Evolutionary conservation across 1,140 invertebrate species (phyloP), one percentile per base, ranked within the genome.

Genomic region (Macrosteles quadrilineatus): DNA sequence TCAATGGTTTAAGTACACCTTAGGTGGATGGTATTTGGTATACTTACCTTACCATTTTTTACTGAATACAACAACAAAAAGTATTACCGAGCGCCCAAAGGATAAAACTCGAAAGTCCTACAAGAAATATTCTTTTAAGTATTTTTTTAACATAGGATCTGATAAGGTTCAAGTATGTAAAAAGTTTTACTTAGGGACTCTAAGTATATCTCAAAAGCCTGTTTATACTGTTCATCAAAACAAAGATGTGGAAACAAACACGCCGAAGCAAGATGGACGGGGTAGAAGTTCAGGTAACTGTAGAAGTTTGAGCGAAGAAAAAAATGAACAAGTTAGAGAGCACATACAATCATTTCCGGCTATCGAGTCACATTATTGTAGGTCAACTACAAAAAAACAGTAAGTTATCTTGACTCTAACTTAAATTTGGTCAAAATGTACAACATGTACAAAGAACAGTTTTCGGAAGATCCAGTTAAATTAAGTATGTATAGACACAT

Each of bases 351-450:
- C 70, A 19, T 68, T 73, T 59, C 72, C 70, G 23, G 36, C 64
- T 4, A 32, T 72, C 1, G 30, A 72, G 45, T 72, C 68, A 6
- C 72, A 73, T 27, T 71, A 71, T 31, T 71, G 67, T 40, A 68
- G 72, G 57, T 25, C 59, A 40, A 65, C 72, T 17, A 50, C 70
- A 40, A 65, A 50, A 40, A 45, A 67, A n/a, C n/a, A n/a, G n/a
- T 32, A n/a, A 47, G 36, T 31, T 72, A 74, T 40, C 68, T 72
- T 53, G 64, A 70, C 53, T 36, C 71, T 25, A 59, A 27, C 30
- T 29, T 74, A 31, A 70, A 69, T 25, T 59, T 69, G 29, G 63
- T 59, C 21, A 72, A 70, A 29, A 75, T 74, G 74, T 71, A 74
- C 50, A 67, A 71, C 4, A 32, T 75, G 31, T 76, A 73, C 40